Evolutionary conservation across 1,140 invertebrate species (phyloP).

Genomic region (Hylaeus volcanicus): DNA sequence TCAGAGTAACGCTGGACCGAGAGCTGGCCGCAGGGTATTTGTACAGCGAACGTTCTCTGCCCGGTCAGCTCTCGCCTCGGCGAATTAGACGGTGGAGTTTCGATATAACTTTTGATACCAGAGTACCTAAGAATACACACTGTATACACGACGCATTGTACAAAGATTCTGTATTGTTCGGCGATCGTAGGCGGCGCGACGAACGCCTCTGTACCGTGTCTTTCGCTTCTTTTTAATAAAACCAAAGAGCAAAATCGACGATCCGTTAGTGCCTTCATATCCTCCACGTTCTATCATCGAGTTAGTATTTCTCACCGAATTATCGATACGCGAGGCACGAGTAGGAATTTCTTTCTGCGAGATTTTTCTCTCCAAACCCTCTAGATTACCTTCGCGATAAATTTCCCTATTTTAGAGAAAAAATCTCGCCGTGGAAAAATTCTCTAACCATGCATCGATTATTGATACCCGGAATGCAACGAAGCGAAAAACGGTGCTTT

Average conservation of each 20-base stretch:
- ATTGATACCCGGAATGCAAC: background rate
- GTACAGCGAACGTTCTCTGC: too few relatives aligned
- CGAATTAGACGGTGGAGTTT: slow-evolving; percentile 25
- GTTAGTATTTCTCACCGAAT: slow-evolving; percentile 15
- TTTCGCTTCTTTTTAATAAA: slow-evolving; percentile 75
- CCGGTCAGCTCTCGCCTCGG: too few relatives aligned
- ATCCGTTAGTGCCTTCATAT: background rate
- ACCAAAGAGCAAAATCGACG: slow-evolving; percentile 72
- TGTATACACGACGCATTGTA: slow-evolving; percentile 50
- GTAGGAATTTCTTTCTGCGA: too few relatives aligned
- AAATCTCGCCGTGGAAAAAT: too few relatives aligned
- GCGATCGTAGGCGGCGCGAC: background rate
- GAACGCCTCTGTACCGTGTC: slow-evolving; percentile 38
- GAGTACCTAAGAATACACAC: slow-evolving; percentile 48
- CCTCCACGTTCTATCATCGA: too few relatives aligned
- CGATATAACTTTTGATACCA: slow-evolving; percentile 54
- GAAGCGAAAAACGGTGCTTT: too few relatives aligned
- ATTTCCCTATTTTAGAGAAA: too few relatives aligned
- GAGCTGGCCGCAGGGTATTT: background rate
- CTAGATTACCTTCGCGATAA: too few relatives aligned
- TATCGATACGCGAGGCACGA: too few relatives aligned
- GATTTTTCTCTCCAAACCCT: too few relatives aligned
- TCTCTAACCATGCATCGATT: too few relatives aligned
- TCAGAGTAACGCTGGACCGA: background rate
- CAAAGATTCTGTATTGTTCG: slow-evolving; percentile 41